Base-by-base conservation (phyloP, 2,888 invertebrate species). In the Watsonalla binaria region DNA sequence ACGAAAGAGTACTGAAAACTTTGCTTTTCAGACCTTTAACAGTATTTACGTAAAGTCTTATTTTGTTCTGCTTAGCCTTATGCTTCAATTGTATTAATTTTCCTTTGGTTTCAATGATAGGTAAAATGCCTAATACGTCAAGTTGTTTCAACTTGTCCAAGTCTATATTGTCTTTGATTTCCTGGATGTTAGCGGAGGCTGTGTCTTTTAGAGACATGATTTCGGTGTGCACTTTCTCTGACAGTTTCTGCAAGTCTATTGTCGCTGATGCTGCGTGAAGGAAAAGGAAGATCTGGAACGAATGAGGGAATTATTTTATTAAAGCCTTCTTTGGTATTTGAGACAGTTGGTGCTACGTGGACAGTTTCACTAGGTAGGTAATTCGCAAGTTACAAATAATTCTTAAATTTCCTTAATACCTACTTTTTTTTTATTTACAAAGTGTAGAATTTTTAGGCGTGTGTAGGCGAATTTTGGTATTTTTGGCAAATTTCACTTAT, bases 261-360 rank as follows among this genome's bases (percentile, higher is more conserved):
- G 84, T 84, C 0, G 82, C 84, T 53, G 72, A 60, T 42, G 78
- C 60, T 48, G 71, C 45, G 45, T 80, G 76, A 9, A 82, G 54
- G 15, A 74, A 58, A 46, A 80, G 63, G n/a, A 85, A 62, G 24
- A 85, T 65, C 88, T 88, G 82, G 0, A 72, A 73, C 34, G 46
- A 11, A 46, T 47, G 51, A 47, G 46, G 15, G n/a, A 24, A 46
- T 48, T 35, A 39, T n/a, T n/a, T n/a, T 14, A 5, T 2, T 13
- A 14, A 46, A 0, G 6, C 13, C 11, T 5, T 15, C 24, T 42
- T 42, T 9, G 7, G 11, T 42, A 4, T 9, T 24, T 24, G 4
- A 24, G 24, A 24, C 24, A 24, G 24, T 24, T 24, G 24, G 1
- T 24, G 24, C 24, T 24, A 24, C 4, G 24, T 24, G 24, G 24